These are phyloP conservation scores for Thunnus maccoyii DNA, from an alignment of 2,113 vertebrate species.

Conservation along the genomic window DNA sequence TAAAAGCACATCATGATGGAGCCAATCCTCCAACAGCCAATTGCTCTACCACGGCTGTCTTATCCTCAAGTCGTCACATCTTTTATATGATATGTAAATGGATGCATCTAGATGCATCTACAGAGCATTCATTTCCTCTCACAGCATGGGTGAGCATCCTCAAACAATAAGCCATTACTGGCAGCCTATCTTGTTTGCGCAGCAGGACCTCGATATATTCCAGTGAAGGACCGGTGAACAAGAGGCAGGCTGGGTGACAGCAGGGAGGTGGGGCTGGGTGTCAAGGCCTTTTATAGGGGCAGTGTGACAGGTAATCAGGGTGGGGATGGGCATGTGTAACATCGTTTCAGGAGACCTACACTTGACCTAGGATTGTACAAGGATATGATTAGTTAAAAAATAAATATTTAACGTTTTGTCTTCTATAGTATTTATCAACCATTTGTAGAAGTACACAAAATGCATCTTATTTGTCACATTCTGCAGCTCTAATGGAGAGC, in stretches of 20 bases:
- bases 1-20: neutral
- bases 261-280: conserved; percentile 29
- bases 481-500: neutral
- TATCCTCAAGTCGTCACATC: conserved; percentile 10
- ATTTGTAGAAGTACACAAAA: neutral
- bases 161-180: conserved; percentile 61
- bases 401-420: neutral
- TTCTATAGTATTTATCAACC: neutral
- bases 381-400: neutral
- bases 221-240: conserved; percentile 37
- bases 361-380: conserved; percentile 27
- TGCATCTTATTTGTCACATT: neutral
- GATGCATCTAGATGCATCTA: conserved; percentile 26
- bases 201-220: conserved; percentile 52
- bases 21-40: neutral
- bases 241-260: conserved; percentile 40
- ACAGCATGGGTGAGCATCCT: conserved; percentile 54
- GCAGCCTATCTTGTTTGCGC: conserved; percentile 62
- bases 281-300: conserved; percentile 34
- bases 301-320: conserved; percentile 45
- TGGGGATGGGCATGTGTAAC: neutral
- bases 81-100: conserved; percentile 52
- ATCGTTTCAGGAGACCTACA: conserved; percentile 26
- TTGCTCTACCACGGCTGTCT: neutral
- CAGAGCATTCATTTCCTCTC: conserved; percentile 58